phyloP scores from a whole-genome alignment of 2,888 invertebrate species.

The Xanthostigma xanthostigma region DNA sequence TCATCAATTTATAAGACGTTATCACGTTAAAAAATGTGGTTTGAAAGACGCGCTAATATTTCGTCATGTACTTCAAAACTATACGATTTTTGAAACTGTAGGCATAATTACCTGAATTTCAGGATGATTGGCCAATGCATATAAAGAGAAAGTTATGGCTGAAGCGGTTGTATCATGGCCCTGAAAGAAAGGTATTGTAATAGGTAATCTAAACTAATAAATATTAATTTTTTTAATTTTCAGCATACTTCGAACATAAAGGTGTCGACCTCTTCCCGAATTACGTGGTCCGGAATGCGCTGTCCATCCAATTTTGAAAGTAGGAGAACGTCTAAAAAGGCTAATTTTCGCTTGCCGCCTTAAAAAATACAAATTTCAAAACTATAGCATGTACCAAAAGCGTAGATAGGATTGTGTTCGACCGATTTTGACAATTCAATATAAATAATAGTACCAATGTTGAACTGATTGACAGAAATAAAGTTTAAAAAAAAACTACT shows the following conservation, averaged over 20 bases:
- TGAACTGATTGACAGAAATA: too few relatives aligned
- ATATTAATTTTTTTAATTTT: neutral
- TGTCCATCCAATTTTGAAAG: neutral
- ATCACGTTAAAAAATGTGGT: too few relatives aligned
- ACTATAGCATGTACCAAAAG: too few relatives aligned
- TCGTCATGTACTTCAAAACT: neutral
- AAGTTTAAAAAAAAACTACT: too few relatives aligned
- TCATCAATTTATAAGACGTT: too few relatives aligned
- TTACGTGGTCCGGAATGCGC: neutral
- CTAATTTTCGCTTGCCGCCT: neutral
- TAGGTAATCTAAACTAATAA: neutral
- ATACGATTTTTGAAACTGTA: neutral
- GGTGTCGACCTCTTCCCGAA: neutral
- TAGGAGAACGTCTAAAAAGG: neutral
- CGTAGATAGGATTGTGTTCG: too few relatives aligned
- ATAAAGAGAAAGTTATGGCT: slow-evolving; percentile 29
- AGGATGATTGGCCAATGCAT: slow-evolving; percentile 27
- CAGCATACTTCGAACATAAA: slow-evolving; percentile 1
- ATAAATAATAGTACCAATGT: too few relatives aligned
- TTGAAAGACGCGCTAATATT: neutral
- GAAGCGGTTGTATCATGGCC: slow-evolving; percentile 34
- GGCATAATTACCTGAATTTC: slow-evolving; percentile 23
- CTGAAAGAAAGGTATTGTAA: slow-evolving; percentile 17
- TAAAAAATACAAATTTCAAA: too few relatives aligned
- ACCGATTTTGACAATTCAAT: too few relatives aligned